Evolutionary conservation across 2,797 vertebrate genomes (phyloP), one percentile per base, ranked within the genome.

Genomic region (Enteromius viviparus): DNA sequence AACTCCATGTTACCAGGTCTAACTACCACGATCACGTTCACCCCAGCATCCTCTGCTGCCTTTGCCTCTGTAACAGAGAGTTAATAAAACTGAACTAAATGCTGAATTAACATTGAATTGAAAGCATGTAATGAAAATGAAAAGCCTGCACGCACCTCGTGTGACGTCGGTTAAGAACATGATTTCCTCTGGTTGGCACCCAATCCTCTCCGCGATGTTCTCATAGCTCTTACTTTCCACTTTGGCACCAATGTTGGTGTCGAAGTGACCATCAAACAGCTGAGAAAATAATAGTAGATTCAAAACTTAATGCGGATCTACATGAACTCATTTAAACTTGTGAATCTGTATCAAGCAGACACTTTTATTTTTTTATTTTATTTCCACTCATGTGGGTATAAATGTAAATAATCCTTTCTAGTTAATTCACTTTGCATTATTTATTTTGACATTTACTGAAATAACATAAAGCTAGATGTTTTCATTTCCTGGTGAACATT

Each of bases 181-280:
- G 83, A 98, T 96, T 86, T 98, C 97, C 86, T 94, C 96, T 19
- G 97, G 92, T n/a, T 90, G 93, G 0, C 96, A 98, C 1, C 97
- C 97, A 26, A 98, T 97, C 86, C 95, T 94, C 75, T 95, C 90
- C 0, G 96, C 96, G 47, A 99, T 99, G 87, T 94, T 95, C 85
- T 95, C 94, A 21, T 99, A 99, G 92, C 98, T 99, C 89, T 97
- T 97, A n/a, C 94, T 92, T 65, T 99, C 97, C 15, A 98, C 95
- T 91, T 99, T 99, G 64, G 94, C 89, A 26, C 98, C 98, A 88
- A 98, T 95, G 84, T 94, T 96, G 72, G 97, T 99, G 90, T 99
- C 98, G 85, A 99, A 99, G 91, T 99, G 96, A 10, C 98, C 98
- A 0, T 98, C 96, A 4, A 99, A 95, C 81, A 99, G 94, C 98